phyloP scores from a whole-genome alignment of 2,113 vertebrate genomes.

The Oreotrochilus melanogaster region DNA sequence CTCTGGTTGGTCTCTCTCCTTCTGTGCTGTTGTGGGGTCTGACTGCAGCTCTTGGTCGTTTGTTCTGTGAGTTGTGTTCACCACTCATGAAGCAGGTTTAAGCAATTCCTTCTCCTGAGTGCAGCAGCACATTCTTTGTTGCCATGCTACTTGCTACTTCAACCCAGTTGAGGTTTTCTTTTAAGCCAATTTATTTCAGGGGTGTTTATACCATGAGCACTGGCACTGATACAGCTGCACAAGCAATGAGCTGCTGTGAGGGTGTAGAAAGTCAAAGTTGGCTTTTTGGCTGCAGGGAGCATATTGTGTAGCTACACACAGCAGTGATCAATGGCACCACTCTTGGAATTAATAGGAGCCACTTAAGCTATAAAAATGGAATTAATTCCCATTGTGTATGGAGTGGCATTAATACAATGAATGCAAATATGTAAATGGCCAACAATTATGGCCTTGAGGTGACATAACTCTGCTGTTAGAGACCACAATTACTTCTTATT shows the following conservation, averaged over 20 bases:
- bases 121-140: neutral
- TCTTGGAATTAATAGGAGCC: slow-evolving; percentile 10
- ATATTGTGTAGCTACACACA: neutral
- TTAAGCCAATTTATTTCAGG: neutral
- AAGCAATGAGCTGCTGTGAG: rapidly evolving
- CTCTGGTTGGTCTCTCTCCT: rapidly evolving
- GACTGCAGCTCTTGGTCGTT: neutral
- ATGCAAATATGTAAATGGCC: neutral
- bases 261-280: neutral
- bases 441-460: slow-evolving; percentile 21
- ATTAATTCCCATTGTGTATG: slow-evolving; percentile 1
- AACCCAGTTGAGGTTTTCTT: neutral
- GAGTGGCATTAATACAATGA: neutral
- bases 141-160: neutral
- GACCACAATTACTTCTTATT: neutral
- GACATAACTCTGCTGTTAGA: neutral
- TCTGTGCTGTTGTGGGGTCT: neutral
- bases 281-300: neutral
- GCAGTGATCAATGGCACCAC: neutral
- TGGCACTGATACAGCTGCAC: neutral
- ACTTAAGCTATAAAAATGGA: neutral
- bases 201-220: rapidly evolving
- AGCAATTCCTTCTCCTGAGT: neutral
- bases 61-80: neutral
- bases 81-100: neutral